Conservation (phyloP, 1,140 invertebrate genomes). For the Liolophura sinensis region DNA sequence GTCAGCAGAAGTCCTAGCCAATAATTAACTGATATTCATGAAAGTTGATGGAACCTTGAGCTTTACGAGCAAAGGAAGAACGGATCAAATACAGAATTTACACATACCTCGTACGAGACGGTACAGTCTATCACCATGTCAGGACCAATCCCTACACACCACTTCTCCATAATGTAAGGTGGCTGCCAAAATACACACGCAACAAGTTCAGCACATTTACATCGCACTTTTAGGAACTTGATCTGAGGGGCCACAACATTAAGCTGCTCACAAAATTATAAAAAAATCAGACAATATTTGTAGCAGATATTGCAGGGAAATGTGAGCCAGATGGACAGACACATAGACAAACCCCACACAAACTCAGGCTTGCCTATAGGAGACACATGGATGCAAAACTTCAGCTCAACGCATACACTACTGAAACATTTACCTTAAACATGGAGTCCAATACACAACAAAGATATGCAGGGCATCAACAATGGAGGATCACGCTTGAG, state of each 20-base stretch:
- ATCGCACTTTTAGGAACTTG: not conserved
- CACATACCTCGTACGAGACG: constrained; percentile 54
- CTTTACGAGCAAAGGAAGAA: not conserved
- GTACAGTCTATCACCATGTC: constrained; percentile 51
- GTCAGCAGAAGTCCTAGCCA: not conserved
- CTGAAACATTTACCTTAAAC: too few relatives aligned
- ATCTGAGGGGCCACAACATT: not conserved
- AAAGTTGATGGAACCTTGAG: too few relatives aligned
- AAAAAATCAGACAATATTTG: not conserved
- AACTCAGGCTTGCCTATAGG: too few relatives aligned
- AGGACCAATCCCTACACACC: constrained; percentile 46
- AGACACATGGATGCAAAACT: too few relatives aligned
- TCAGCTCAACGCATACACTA: too few relatives aligned
- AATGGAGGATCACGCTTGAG: not conserved
- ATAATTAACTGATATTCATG: not conserved
- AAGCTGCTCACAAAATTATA: not conserved
- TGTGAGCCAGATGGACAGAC: not conserved
- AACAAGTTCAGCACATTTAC: not conserved
- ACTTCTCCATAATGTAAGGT: constrained; percentile 58
- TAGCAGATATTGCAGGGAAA: not conserved
- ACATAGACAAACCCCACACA: too few relatives aligned
- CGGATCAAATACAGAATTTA: not conserved
- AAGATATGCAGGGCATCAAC: too few relatives aligned
- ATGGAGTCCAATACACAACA: too few relatives aligned
- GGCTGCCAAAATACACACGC: constrained; percentile 32